These are phyloP conservation scores for Luehdorfia chinensis DNA, from an alignment of 1,140 invertebrate species.

Conservation along the genomic window DNA sequence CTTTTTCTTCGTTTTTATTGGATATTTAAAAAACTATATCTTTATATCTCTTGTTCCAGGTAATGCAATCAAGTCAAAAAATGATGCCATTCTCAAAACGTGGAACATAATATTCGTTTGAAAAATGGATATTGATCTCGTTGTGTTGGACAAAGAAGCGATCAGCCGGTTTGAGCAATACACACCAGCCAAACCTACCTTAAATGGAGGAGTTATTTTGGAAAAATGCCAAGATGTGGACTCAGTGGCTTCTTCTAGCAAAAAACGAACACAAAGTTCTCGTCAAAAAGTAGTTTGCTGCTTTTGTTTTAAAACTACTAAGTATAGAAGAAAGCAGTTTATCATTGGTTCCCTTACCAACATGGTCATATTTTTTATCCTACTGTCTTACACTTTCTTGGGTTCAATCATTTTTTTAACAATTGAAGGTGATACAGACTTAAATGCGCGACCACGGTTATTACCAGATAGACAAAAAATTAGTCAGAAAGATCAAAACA, in stretches of 20 bases:
- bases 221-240: constrained; percentile 71
- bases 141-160: constrained; percentile 67
- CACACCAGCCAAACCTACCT: constrained; percentile 61
- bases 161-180: constrained; percentile 70
- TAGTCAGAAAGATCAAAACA: constrained; percentile 45
- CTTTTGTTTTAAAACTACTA: constrained; percentile 77
- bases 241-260: constrained; percentile 68
- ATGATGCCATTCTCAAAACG: constrained; percentile 42
- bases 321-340: constrained; percentile 75
- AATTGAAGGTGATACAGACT: constrained; percentile 83
- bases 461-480: constrained; percentile 72
- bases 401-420: constrained; percentile 94
- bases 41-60: not conserved
- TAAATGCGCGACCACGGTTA: constrained; percentile 62
- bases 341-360: constrained; percentile 87
- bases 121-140: constrained; percentile 72
- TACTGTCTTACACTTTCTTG: constrained; percentile 94
- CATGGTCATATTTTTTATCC: constrained; percentile 90
- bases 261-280: constrained; percentile 63
- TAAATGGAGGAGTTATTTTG: constrained; percentile 67
- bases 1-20: too few relatives aligned
- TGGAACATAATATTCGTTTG: constrained; percentile 35
- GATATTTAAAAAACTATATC: too few relatives aligned
- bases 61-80: not conserved
- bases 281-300: constrained; percentile 74